These are phyloP conservation scores for Brachypteracias leptosomus DNA, from an alignment of 2,113 vertebrate species.

Conservation along the genomic window DNA sequence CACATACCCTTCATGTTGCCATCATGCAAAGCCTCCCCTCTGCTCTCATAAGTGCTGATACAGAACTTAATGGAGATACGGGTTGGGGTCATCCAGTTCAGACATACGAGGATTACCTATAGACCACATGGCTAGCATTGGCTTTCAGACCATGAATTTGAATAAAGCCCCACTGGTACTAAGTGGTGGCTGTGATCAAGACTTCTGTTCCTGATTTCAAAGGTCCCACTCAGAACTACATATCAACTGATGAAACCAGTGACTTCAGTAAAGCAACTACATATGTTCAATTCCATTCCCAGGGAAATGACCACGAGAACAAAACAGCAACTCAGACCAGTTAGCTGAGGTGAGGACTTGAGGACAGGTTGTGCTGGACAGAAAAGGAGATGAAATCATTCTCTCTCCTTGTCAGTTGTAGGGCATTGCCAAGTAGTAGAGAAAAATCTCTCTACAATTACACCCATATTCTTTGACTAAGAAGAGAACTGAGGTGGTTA, in stretches of 20 bases:
- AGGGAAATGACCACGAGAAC: accelerated
- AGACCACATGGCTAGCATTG: neutral
- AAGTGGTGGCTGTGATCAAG: neutral
- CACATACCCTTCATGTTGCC: neutral
- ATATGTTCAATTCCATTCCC: neutral
- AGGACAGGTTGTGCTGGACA: neutral
- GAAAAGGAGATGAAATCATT: neutral
- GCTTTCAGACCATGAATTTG: neutral
- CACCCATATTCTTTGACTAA: neutral
- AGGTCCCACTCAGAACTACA: neutral
- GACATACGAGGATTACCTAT: neutral
- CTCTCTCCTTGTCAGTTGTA: neutral
- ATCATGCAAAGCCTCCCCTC: neutral
- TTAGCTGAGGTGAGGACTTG: neutral
- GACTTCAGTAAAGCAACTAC: neutral
- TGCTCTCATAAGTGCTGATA: neutral
- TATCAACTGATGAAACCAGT: neutral
- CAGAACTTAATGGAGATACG: neutral
- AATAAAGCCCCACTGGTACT: neutral
- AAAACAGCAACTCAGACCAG: neutral
- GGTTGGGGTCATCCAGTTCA: neutral
- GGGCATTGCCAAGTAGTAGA: neutral
- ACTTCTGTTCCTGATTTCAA: neutral
- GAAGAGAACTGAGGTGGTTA: neutral
- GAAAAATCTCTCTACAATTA: neutral